phyloP scores from a whole-genome alignment of 2,113 vertebrate species.

The Prochilodus magdalenae region DNA sequence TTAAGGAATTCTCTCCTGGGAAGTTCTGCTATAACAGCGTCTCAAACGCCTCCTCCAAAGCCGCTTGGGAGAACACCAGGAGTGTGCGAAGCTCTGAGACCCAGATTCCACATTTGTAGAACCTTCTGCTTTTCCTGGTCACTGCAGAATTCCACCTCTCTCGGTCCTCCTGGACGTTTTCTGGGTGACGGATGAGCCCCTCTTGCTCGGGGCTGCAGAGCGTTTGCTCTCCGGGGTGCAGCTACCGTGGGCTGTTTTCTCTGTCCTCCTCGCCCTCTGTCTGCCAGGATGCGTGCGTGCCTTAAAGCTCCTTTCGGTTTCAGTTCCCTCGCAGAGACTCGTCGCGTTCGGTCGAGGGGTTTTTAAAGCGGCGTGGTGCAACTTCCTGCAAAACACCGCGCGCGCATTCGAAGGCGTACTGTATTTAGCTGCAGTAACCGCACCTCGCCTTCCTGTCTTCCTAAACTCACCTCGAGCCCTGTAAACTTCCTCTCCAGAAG shows the following conservation, averaged over 20 bases:
- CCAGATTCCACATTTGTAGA: too few relatives aligned
- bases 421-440: conserved; percentile 52
- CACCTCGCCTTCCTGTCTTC: conserved; percentile 57
- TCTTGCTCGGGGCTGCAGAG: background rate
- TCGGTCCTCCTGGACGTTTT: too few relatives aligned
- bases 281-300: conserved; percentile 1
- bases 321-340: conserved; percentile 35
- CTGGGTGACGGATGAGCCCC: too few relatives aligned
- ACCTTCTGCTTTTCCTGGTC: too few relatives aligned
- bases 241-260: background rate
- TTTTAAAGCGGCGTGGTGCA: conserved; percentile 57
- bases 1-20: too few relatives aligned
- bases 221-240: background rate
- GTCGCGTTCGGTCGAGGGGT: conserved; percentile 59
- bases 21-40: too few relatives aligned
- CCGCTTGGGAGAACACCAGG: too few relatives aligned
- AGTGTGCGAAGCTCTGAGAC: too few relatives aligned
- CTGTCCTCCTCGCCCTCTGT: conserved; percentile 14
- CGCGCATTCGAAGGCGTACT: conserved; percentile 24
- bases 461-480: conserved; percentile 42
- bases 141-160: too few relatives aligned
- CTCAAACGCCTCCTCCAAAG: too few relatives aligned
- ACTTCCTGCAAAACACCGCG: conserved; percentile 69
- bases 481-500: conserved; percentile 40
- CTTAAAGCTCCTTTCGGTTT: conserved; percentile 58